Evolutionary conservation across 2,888 invertebrate genomes (phyloP), one percentile per base, ranked within the genome.

Genomic region (Lasius fuliginosus): DNA sequence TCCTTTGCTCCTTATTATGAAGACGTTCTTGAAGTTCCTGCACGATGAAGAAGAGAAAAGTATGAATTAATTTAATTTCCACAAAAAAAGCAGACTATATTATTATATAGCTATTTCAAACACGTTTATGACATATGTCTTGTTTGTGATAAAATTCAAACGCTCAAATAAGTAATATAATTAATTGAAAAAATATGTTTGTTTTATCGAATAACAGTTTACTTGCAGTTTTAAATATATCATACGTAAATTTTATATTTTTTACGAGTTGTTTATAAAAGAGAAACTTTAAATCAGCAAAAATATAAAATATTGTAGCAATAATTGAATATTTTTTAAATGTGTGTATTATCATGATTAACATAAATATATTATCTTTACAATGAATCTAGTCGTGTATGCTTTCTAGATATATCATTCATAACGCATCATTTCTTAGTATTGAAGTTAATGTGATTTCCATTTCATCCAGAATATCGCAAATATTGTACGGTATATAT

Each of bases 1-100:
- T 94, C 86, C 95, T 95, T 64, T 95, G 94, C 56, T 95, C 95
- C 82, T 93, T 93, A 62, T 94, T 92, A 46, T 91, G 86, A 18
- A 95, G 87, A 76, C 95, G 92, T 27, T 93, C 93, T 75, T 92
- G 92, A 46, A 95, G 84, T 81, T 94, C 92, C 95, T 95, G 73
- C 12, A 76, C 1, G 40, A 68, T 27, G 3, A 82, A 82, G 79
- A 85, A 15, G 33, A 83, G 75, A 12, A 30, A n/a, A 67, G n/a
- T 36, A 33, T 18, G 1, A n/a, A n/a, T 49, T 49, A 49, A 27
- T 42, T 42, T 11, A 3, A 15, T 23, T 69, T 42, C 3, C 40
- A 58, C 4, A 23, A 42, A 36, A 23, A 36, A 68, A 60, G 11
- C 0, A 40, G 1, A 49, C 4, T 12, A 18, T 58, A 46, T 49